These are phyloP conservation scores for Drosophila sucinea DNA, from an alignment of 1,140 invertebrate species.

Conservation along the genomic window DNA sequence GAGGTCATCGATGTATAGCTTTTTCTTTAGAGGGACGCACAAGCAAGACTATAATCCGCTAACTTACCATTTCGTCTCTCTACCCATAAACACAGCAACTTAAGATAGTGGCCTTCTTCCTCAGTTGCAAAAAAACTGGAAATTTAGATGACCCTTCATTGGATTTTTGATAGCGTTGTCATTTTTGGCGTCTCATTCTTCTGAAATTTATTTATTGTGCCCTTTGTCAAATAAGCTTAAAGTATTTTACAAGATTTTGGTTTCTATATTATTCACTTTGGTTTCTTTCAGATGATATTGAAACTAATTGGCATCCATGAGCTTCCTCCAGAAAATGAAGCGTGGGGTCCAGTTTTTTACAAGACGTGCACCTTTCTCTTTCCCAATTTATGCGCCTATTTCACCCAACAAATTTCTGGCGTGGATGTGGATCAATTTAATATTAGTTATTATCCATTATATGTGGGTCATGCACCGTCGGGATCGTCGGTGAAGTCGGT, in stretches of 20 bases:
- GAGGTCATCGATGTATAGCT: too few species aligned
- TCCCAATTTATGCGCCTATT: slow-evolving; percentile 84
- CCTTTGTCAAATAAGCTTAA: too few species aligned
- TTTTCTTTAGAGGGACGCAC: too few species aligned
- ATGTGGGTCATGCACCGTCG: slow-evolving; percentile 31
- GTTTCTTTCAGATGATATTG: slow-evolving; percentile 10
- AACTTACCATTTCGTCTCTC: too few species aligned
- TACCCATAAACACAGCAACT: too few species aligned
- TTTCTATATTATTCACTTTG: background rate
- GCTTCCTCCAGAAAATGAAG: slow-evolving; percentile 54
- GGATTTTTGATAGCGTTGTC: too few species aligned
- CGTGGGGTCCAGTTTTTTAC: slow-evolving; percentile 38
- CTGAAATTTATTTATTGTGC: too few species aligned
- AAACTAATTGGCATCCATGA: slow-evolving; percentile 55
- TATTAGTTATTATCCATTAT: slow-evolving; percentile 32
- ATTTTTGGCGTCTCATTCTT: too few species aligned
- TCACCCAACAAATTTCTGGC: slow-evolving; percentile 84
- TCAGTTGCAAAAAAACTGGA: too few species aligned
- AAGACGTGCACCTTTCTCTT: slow-evolving; percentile 47
- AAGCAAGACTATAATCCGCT: too few species aligned
- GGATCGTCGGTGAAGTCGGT: slow-evolving; percentile 50
- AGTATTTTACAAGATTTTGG: background rate
- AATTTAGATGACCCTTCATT: too few species aligned
- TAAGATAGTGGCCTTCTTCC: too few species aligned
- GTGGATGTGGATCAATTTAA: slow-evolving; percentile 84